Evolutionary conservation across 2,797 vertebrate species (phyloP), one percentile per base, ranked within the genome.

Genomic region (Siniperca obscura): DNA sequence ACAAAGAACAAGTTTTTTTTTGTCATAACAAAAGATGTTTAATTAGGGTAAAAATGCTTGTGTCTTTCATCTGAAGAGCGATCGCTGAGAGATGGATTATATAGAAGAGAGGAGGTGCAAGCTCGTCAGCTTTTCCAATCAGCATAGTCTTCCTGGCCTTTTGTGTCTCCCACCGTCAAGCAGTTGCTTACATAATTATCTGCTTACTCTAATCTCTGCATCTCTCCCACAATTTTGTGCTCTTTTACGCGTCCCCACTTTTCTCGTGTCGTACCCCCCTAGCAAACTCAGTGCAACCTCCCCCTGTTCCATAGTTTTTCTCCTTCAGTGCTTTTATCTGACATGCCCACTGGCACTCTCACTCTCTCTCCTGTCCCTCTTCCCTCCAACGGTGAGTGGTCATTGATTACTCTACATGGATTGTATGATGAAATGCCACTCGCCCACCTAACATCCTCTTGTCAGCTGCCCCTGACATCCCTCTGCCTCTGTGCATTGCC

Each of bases 341-440:
- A 87, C 85, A 87, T 77, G 81, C 78, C 86, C 65, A 90, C 83
- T 86, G 87, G 78, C 74, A 17, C 76, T 89, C 83, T 88, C 76
- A 27, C 66, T 85, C 85, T 78, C 89, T 78, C 85, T 78, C 42
- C 30, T 34, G 72, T 76, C 82, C 76, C 74, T 88, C 86, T 91
- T 86, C 77, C 77, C 83, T 90, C 67, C 82, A 80, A 53, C 44
- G 70, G 75, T 87, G 82, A 89, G 91, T 91, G 91, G 85, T 87
- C 92, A 94, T 90, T 92, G 88, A 91, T 93, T 88, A 94, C 86
- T 78, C 77, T 90, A 80, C 87, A 92, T 80, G 86, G 87, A 90
- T 84, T 91, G 80, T 88, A 86, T 82, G 87, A 91, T 84, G 76
- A 93, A 92, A 93, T 92, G 83, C 81, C 86, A 90, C 78, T 89